A percentile compares a stretch with the other conserved stretches of the same genome.
These are phyloP conservation scores for Gymnothorax reevesii DNA, from an alignment of 2,797 vertebrate genomes.

Conservation along the genomic window DNA sequence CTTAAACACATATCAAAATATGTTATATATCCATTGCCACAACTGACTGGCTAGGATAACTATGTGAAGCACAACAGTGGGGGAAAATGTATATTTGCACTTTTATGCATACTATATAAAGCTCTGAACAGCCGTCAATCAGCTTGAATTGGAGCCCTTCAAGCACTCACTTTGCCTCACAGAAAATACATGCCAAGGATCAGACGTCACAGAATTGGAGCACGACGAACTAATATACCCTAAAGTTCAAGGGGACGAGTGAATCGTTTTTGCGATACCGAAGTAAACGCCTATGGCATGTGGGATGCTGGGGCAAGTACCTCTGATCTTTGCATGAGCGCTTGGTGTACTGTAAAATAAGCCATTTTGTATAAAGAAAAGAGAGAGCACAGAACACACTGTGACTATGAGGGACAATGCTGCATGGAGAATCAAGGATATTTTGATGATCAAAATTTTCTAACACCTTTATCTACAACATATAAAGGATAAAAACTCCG, in stretches of 20 bases:
- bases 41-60: not conserved
- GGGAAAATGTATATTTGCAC: conserved; percentile 8
- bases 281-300: too few species aligned
- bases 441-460: not conserved
- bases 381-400: not conserved
- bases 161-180: conserved; percentile 17
- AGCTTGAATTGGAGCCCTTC: conserved; percentile 1
- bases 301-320: not conserved
- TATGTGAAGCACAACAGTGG: not conserved
- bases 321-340: not conserved
- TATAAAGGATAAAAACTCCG: not conserved
- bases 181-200: not conserved
- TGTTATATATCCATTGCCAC: not conserved
- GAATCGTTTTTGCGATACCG: too few species aligned
- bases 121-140: conserved; percentile 25
- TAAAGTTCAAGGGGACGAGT: not conserved
- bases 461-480: not conserved
- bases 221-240: not conserved
- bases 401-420: not conserved
- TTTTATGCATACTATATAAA: not conserved
- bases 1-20: not conserved
- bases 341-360: not conserved
- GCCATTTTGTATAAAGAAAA: not conserved
- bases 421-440: not conserved
- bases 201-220: conserved; percentile 14